Conservation (phyloP, 2,888 invertebrate species). For the Lottia scabra region DNA sequence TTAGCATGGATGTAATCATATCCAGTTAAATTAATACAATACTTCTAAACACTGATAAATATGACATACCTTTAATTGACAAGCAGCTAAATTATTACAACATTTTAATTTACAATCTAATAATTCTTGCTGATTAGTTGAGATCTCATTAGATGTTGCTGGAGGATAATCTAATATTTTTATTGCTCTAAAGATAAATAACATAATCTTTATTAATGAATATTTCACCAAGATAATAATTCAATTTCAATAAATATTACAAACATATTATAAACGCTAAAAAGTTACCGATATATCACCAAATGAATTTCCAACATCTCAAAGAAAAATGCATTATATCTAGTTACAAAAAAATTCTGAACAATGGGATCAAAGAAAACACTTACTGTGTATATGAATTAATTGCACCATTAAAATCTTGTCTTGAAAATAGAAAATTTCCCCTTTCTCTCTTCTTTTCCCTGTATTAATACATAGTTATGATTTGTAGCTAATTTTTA, state of each 20-base stretch:
- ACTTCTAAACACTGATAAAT: neutral
- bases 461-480: constrained; percentile 65
- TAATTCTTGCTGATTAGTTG: constrained; percentile 76
- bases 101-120: constrained; percentile 86
- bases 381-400: constrained; percentile 80
- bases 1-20: too few species aligned
- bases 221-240: too few species aligned
- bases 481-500: too few species aligned
- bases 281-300: too few species aligned
- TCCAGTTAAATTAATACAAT: neutral
- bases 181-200: constrained; percentile 75
- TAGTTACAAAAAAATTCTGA: constrained; percentile 18
- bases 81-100: constrained; percentile 92
- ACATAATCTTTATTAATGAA: neutral
- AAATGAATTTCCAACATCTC: too few species aligned
- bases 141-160: constrained; percentile 53
- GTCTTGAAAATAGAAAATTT: constrained; percentile 89
- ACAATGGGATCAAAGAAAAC: too few species aligned
- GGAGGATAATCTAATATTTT: constrained; percentile 78
- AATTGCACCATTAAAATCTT: constrained; percentile 84
- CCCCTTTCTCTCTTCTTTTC: constrained; percentile 85
- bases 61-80: constrained; percentile 83
- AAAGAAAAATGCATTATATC: too few species aligned
- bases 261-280: too few species aligned
- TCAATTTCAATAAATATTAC: neutral